Base-by-base conservation (phyloP, 2,113 vertebrate genomes). In the Cephalopholis sonnerati region DNA sequence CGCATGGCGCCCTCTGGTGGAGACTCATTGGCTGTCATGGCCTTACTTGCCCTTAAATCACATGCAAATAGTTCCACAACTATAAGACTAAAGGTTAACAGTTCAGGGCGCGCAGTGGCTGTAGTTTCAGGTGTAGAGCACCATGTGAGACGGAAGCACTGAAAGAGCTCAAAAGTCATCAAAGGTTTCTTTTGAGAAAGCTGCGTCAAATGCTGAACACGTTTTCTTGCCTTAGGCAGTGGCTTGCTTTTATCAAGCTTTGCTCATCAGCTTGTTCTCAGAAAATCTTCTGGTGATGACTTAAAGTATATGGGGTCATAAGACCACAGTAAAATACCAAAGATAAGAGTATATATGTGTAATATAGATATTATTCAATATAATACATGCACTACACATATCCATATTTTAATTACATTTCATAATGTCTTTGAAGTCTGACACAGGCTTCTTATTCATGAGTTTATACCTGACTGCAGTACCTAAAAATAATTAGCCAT, bases 1-100 rank as follows among this genome's bases (percentile, higher is more conserved):
- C 6, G 1, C 25, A 57, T 66, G 66, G 68, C 65, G 58, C 87
- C 89, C 79, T 85, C 91, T 92, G 18, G 67, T 88, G 89, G 80
- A 0, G 2, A 54, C 2, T 39, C 17, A 13, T n/a, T 18, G n/a
- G 2, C 39, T 32, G 4, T 70, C 17, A 55, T 8, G 15, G 8
- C 13, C 24, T 4, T 25, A n/a, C 27, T 17, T 39, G 20, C 57
- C 15, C 39, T 4, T 36, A 24, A 77, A 29, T 71, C 72, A 79
- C 77, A 65, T 67, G 66, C 17, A 66, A 12, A 46, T 3, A 51
- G 1, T 46, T 16, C 6, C 7, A 36, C 6, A 8, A n/a, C 39
- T 11, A 66, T 41, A 10, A 13, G 51, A 39, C 11, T 10, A 20
- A 24, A 46, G 10, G 32, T 32, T 2, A n/a, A 50, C 4, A 74